Evolutionary conservation across 1,140 invertebrate species (phyloP).

Genomic region (Agraylea sexmaculata): DNA sequence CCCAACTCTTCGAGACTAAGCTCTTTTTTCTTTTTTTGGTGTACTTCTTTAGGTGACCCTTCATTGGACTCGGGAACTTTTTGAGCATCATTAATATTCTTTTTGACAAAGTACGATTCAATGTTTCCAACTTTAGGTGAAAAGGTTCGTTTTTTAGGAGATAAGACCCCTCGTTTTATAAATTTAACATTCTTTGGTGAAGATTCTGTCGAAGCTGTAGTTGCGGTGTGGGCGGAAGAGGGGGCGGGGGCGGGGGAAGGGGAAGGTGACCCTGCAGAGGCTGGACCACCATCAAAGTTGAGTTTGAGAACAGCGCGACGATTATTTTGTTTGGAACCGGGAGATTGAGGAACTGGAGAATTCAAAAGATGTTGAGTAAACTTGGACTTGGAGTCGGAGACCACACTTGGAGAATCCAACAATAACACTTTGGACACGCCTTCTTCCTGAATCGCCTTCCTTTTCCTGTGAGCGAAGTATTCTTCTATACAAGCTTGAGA

Average conservation of each 20-base stretch:
- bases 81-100: slow-evolving; percentile 25
- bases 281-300: too few relatives aligned
- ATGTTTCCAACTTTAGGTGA: background rate
- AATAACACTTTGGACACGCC: too few relatives aligned
- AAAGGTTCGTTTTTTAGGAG: slow-evolving; percentile 27
- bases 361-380: too few relatives aligned
- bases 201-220: slow-evolving; percentile 3
- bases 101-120: slow-evolving; percentile 27
- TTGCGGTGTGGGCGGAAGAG: slow-evolving; percentile 1
- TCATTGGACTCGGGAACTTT: slow-evolving; percentile 10
- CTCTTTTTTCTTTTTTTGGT: slow-evolving; percentile 40
- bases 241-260: background rate
- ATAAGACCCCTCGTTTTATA: slow-evolving; percentile 29
- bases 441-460: too few relatives aligned
- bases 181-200: slow-evolving; percentile 27
- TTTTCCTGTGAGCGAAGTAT: too few relatives aligned
- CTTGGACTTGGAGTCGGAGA: too few relatives aligned
- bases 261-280: too few relatives aligned
- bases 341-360: too few relatives aligned
- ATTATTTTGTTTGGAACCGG: too few relatives aligned
- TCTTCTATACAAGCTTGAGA: too few relatives aligned
- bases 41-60: slow-evolving; percentile 26
- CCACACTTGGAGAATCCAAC: too few relatives aligned
- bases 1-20: slow-evolving; percentile 54
- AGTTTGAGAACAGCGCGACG: too few relatives aligned